Evolutionary conservation across 2,797 vertebrate genomes (phyloP).

Genomic region (Clamator glandarius): DNA sequence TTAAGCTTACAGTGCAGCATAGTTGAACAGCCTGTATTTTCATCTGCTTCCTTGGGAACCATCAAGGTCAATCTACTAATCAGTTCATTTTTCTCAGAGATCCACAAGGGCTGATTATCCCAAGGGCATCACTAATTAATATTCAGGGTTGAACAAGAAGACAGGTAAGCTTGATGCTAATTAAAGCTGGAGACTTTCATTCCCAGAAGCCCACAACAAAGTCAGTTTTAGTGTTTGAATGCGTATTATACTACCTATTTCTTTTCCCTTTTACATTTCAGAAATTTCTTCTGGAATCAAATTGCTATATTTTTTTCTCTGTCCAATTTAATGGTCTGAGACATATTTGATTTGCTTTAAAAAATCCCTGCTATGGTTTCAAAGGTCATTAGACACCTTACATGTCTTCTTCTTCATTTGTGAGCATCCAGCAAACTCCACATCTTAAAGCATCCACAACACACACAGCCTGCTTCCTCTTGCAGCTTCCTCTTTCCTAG

Average conservation of each 20-base stretch:
- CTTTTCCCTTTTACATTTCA: background rate
- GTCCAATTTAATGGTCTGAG: background rate
- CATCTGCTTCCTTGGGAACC: slow-evolving; percentile 9
- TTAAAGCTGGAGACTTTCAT: slow-evolving; percentile 44
- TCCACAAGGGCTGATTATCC: slow-evolving; percentile 53
- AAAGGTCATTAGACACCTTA: background rate
- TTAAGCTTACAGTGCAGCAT: background rate
- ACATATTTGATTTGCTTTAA: background rate
- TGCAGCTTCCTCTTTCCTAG: background rate
- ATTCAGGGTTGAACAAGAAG: slow-evolving; percentile 54
- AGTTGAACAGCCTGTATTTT: slow-evolving; percentile 41
- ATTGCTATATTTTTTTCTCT: background rate
- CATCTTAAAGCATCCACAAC: background rate
- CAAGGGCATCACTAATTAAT: slow-evolving; percentile 63
- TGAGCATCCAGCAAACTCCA: background rate
- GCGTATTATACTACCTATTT: background rate
- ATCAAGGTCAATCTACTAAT: slow-evolving; percentile 68
- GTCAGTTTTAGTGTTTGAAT: background rate
- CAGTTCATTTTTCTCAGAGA: slow-evolving; percentile 59
- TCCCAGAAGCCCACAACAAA: slow-evolving; percentile 13
- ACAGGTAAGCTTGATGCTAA: slow-evolving; percentile 49
- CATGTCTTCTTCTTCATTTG: background rate
- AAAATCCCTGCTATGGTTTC: background rate
- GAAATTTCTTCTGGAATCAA: background rate
- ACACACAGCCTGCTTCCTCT: background rate